These are phyloP conservation scores for Regulus satrapa DNA, from an alignment of 2,113 vertebrate species.

Conservation along the genomic window DNA sequence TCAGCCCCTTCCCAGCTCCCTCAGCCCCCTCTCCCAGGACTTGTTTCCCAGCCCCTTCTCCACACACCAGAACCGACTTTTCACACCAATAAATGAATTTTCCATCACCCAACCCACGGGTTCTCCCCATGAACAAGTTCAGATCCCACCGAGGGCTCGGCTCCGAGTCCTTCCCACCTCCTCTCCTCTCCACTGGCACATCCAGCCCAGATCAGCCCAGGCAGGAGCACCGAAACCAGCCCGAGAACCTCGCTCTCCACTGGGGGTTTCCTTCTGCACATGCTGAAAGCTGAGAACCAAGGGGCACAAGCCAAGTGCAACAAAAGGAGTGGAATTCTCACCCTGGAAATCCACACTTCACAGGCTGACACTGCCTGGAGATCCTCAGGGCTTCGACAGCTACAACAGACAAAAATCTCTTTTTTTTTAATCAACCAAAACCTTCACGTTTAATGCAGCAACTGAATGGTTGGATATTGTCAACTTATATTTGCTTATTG, in stretches of 20 bases:
- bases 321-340: not conserved
- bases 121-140: not conserved
- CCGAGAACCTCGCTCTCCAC: accelerated
- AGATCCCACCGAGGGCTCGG: not conserved
- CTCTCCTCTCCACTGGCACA: not conserved
- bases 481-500: not conserved
- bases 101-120: accelerated
- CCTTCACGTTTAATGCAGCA: not conserved
- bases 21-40: not conserved
- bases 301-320: not conserved
- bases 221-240: not conserved
- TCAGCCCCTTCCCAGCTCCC: not conserved
- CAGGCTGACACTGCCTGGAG: not conserved
- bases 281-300: not conserved
- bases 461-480: not conserved
- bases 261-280: not conserved
- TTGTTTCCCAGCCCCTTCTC: not conserved
- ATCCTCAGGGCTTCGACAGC: slow-evolving; percentile 25
- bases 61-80: not conserved
- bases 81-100: not conserved
- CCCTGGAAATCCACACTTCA: not conserved
- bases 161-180: not conserved
- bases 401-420: not conserved
- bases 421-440: not conserved
- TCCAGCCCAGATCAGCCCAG: not conserved